Evolutionary conservation across 1,140 invertebrate genomes (phyloP).

Genomic region (Drosophila truncata): DNA sequence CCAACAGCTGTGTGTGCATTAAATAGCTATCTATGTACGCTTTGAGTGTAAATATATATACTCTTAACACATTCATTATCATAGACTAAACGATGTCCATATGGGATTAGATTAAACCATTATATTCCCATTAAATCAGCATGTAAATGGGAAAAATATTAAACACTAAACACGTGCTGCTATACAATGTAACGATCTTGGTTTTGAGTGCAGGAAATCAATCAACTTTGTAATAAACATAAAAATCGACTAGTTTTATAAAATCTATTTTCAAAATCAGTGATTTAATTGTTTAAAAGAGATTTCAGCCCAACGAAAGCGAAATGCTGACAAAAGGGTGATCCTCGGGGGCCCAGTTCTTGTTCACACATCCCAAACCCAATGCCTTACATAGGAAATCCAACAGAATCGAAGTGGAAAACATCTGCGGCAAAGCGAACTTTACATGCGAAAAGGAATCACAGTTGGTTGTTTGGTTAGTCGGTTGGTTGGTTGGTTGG

Average conservation of each 20-base stretch:
- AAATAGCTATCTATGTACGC: constrained; percentile 1
- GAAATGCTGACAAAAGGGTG: constrained; percentile 28
- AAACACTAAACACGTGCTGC: not conserved
- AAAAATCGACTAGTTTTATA: not conserved
- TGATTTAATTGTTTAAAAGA: not conserved
- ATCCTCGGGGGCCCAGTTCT: constrained; percentile 10
- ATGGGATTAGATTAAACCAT: not conserved
- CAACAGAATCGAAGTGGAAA: constrained; percentile 29
- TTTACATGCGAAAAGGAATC: constrained; percentile 69
- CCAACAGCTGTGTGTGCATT: constrained; percentile 24
- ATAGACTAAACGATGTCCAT: constrained; percentile 10
- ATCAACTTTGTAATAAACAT: not conserved
- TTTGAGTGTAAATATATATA: not conserved
- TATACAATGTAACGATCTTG: not conserved
- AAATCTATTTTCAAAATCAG: too few species aligned
- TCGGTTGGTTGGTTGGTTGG: constrained; percentile 12
- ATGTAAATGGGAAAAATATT: constrained; percentile 9
- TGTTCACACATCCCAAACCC: constrained; percentile 46
- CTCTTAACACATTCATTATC: constrained; percentile 2
- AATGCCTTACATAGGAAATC: constrained; percentile 73
- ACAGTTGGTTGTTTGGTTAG: constrained; percentile 57
- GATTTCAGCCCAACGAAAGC: constrained; percentile 6
- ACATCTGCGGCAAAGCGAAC: constrained; percentile 58
- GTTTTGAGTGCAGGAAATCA: not conserved
- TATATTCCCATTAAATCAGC: constrained; percentile 12